phyloP scores from a whole-genome alignment of 1,140 invertebrate species.

The Apis dorsata region DNA sequence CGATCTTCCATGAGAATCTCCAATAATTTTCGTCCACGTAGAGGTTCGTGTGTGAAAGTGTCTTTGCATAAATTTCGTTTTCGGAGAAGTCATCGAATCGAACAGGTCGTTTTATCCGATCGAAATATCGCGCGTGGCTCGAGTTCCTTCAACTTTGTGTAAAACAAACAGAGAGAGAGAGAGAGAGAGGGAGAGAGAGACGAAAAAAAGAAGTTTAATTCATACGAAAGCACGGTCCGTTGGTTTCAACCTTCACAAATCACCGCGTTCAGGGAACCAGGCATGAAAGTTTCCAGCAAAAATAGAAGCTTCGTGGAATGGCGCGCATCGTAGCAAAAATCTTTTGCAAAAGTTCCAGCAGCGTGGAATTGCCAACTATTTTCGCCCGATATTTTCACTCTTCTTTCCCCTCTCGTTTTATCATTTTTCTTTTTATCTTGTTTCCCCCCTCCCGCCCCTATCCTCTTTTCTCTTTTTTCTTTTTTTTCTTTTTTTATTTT shows the following conservation, averaged over 20 bases:
- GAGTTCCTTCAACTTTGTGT: neutral
- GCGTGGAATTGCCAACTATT: slow-evolving; percentile 27
- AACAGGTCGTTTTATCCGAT: neutral
- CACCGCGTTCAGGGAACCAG: slow-evolving; percentile 23
- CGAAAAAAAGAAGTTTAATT: slow-evolving; percentile 24
- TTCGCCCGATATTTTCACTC: slow-evolving; percentile 32
- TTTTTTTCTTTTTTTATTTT: neutral
- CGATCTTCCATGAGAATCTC: too few species aligned
- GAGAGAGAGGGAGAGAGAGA: too few species aligned
- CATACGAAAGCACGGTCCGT: slow-evolving; percentile 26
- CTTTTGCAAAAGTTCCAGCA: slow-evolving; percentile 26
- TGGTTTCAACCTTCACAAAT: slow-evolving; percentile 32
- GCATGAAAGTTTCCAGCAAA: slow-evolving; percentile 21
- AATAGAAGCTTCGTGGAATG: slow-evolving; percentile 13
- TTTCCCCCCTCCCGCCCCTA: rapidly evolving
- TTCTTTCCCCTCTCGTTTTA: neutral
- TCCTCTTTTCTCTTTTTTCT: too few species aligned
- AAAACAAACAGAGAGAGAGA: neutral
- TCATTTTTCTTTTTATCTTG: neutral
- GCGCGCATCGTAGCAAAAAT: slow-evolving; percentile 4
- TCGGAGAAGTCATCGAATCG: too few species aligned
- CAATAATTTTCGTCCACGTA: neutral
- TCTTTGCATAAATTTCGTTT: too few species aligned
- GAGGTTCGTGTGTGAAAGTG: too few species aligned
- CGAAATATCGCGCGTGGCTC: neutral